Evolutionary conservation across 2,113 vertebrate species (phyloP).

Genomic region (Neolamprologus brichardi): DNA sequence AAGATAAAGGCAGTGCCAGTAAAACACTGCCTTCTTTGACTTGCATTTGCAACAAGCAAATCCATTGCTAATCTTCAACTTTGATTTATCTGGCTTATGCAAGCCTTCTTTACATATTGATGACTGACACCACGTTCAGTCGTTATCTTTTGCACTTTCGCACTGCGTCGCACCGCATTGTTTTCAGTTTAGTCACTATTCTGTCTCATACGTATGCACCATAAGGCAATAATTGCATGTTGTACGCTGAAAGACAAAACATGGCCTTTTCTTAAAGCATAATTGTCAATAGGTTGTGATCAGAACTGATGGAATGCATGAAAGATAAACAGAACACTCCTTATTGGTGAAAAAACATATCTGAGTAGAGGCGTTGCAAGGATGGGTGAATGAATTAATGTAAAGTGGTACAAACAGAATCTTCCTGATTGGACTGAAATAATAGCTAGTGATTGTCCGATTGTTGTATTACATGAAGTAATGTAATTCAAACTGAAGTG

Average conservation of each 20-base stretch:
- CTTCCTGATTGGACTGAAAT: not conserved
- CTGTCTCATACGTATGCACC: not conserved
- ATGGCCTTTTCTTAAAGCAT: not conserved
- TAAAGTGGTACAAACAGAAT: not conserved
- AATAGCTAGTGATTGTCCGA: conserved; percentile 22
- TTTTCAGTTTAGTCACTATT: not conserved
- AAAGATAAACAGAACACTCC: not conserved
- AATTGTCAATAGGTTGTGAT: not conserved
- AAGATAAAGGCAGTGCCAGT: conserved; percentile 44
- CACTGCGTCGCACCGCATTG: not conserved
- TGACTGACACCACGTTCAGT: not conserved
- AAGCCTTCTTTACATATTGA: conserved; percentile 29
- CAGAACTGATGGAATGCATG: not conserved
- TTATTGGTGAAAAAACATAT: not conserved
- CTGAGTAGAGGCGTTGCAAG: not conserved
- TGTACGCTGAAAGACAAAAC: not conserved
- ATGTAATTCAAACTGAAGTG: not conserved
- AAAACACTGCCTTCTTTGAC: not conserved
- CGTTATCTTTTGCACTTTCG: not conserved
- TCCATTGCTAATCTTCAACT: conserved; percentile 15
- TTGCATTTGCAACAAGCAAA: conserved; percentile 53
- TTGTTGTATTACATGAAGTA: not conserved
- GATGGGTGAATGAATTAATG: not conserved
- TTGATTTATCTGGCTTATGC: not conserved
- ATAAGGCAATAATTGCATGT: not conserved